Percentiles rank a stretch among this genome's conserved stretches.
phyloP scores from a whole-genome alignment of 2,797 vertebrate species.

The Anisognathus igniventris region DNA sequence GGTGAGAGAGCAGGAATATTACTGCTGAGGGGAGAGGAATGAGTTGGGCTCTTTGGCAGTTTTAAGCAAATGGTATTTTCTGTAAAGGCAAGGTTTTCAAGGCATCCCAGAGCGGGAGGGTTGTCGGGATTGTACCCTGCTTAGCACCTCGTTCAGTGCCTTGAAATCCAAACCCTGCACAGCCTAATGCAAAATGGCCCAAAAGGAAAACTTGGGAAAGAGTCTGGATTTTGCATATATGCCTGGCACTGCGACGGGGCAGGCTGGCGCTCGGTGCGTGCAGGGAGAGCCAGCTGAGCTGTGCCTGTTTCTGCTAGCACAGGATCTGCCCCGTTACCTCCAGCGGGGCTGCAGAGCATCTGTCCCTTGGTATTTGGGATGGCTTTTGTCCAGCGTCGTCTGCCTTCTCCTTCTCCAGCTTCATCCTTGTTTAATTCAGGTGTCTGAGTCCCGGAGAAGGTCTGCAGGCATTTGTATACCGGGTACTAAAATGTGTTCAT shows the following conservation, averaged over 20 bases:
- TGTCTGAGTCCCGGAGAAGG: not conserved
- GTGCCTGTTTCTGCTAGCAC: not conserved
- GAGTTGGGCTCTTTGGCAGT: not conserved
- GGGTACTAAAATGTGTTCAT: not conserved
- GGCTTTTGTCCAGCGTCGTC: constrained; percentile 19
- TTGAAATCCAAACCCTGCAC: not conserved
- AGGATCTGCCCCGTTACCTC: constrained; percentile 30
- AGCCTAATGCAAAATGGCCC: not conserved
- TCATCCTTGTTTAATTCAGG: constrained; percentile 2
- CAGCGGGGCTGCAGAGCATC: not conserved
- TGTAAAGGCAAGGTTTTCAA: not conserved
- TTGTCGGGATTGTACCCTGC: not conserved
- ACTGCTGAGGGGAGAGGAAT: not conserved
- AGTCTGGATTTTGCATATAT: not conserved
- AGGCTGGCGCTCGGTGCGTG: not conserved
- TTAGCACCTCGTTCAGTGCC: not conserved
- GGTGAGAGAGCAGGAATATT: not conserved
- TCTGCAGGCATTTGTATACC: not conserved
- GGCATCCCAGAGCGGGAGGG: not conserved
- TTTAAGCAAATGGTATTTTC: not conserved
- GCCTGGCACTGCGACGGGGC: not conserved
- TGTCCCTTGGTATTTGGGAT: constrained; percentile 1
- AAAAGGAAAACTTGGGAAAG: constrained; percentile 36
- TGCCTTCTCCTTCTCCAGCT: not conserved
- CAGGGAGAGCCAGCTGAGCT: not conserved